Conservation (phyloP, 2,797 vertebrate species). For the Cossypha dichroa region DNA sequence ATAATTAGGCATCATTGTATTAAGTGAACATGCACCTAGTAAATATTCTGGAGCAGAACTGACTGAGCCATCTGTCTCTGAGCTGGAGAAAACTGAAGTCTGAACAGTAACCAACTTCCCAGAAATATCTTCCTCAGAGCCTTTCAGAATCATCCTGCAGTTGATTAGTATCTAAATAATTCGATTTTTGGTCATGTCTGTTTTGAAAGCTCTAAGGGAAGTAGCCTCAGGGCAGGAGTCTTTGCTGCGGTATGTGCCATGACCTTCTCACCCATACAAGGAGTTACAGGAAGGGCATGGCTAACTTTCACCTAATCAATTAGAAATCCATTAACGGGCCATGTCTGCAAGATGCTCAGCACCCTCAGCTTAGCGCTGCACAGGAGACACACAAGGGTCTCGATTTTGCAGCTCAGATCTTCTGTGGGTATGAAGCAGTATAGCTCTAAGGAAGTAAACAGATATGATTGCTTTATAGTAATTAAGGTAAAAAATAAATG, state of each 20-base stretch:
- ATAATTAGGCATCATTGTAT: neutral
- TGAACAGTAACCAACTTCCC: neutral
- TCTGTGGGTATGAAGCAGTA: neutral
- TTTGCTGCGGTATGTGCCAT: constrained; percentile 62
- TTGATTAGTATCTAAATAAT: constrained; percentile 94
- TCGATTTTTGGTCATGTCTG: constrained; percentile 87
- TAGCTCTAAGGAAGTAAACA: neutral
- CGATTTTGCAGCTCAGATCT: neutral
- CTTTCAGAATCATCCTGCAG: constrained; percentile 86
- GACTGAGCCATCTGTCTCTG: neutral
- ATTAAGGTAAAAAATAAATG: neutral
- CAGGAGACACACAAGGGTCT: neutral
- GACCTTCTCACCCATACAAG: constrained; percentile 78
- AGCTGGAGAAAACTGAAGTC: neutral
- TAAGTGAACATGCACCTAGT: neutral
- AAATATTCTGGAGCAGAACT: neutral
- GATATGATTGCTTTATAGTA: neutral
- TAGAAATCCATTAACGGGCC: constrained; percentile 39
- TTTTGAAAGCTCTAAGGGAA: constrained; percentile 83
- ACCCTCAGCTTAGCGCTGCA: neutral
- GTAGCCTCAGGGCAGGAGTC: constrained; percentile 78
- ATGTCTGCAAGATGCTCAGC: neutral
- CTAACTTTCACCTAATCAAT: constrained; percentile 71
- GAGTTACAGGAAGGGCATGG: constrained; percentile 72
- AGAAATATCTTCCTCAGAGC: constrained; percentile 59